These are phyloP conservation scores for Cyphomyrus discorhynchus DNA, from an alignment of 2,113 vertebrate species.

Conservation along the genomic window DNA sequence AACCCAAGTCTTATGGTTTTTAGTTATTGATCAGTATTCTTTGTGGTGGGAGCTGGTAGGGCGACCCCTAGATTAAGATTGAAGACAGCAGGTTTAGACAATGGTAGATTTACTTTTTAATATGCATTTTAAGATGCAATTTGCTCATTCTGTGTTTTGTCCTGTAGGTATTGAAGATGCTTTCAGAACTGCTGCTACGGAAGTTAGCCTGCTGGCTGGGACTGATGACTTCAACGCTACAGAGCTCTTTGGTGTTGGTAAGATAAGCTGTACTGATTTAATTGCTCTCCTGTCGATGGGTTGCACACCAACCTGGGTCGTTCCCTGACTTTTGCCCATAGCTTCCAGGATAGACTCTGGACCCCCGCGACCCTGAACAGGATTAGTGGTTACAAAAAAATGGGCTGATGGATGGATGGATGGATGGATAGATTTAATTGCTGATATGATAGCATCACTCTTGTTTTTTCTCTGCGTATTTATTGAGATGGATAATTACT, in stretches of 20 bases:
- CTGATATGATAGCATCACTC: neutral
- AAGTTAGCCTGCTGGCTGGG: constrained; percentile 88
- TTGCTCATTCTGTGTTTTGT: neutral
- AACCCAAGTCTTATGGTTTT: neutral
- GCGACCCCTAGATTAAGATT: neutral
- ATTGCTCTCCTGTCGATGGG: neutral
- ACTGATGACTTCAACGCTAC: constrained; percentile 92
- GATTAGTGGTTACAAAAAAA: neutral
- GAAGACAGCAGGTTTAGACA: neutral
- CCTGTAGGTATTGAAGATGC: constrained; percentile 87
- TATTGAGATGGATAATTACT: neutral
- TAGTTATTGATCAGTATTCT: neutral
- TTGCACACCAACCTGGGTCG: neutral
- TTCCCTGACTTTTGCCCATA: neutral
- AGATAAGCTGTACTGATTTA: constrained; percentile 40
- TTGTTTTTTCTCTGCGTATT: neutral
- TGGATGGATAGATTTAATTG: neutral
- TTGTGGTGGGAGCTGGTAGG: neutral
- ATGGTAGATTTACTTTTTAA: neutral
- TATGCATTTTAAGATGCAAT: neutral
- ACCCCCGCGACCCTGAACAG: neutral
- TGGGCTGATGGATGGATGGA: too few relatives aligned
- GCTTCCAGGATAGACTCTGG: neutral
- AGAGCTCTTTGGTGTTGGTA: constrained; percentile 93
- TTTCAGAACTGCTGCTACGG: constrained; percentile 89